phyloP scores from a whole-genome alignment of 2,888 invertebrate genomes.

The Chironomus riparius region DNA sequence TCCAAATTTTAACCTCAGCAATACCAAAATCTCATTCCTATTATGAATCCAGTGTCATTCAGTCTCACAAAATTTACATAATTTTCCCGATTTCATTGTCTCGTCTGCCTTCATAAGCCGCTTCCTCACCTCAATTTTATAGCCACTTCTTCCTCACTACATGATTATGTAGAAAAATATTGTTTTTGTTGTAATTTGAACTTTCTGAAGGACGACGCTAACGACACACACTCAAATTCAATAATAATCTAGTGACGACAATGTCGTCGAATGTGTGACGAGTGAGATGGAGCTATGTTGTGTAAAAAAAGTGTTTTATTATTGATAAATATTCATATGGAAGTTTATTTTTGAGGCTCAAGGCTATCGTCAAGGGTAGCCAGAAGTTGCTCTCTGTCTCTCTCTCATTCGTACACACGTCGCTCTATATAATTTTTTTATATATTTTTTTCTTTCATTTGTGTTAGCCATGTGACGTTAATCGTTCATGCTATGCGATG shows the following conservation, averaged over 20 bases:
- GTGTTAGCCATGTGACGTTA: too few relatives aligned
- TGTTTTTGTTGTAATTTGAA: background rate
- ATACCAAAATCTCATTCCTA: too few relatives aligned
- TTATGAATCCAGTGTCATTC: too few relatives aligned
- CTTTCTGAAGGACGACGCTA: background rate
- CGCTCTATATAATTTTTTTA: background rate
- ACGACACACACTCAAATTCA: background rate
- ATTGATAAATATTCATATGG: background rate
- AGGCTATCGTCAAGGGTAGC: slow-evolving; percentile 12
- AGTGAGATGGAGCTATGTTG: background rate
- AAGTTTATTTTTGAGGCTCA: slow-evolving; percentile 1
- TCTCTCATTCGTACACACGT: background rate
- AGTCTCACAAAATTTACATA: too few relatives aligned
- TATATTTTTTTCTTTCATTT: background rate
- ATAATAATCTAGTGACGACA: background rate
- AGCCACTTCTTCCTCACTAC: too few relatives aligned
- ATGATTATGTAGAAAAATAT: background rate
- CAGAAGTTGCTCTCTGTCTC: background rate
- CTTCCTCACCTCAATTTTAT: too few relatives aligned
- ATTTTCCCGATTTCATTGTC: too few relatives aligned
- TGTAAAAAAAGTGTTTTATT: background rate
- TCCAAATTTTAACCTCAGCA: too few relatives aligned
- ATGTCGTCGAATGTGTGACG: background rate
- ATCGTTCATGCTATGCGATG: too few relatives aligned
- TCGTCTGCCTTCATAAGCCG: too few relatives aligned